These are phyloP conservation scores for Tethya wilhelma DNA, from an alignment of 37 sponge, comb jelly and placozoan species.

Conservation along the genomic window DNA sequence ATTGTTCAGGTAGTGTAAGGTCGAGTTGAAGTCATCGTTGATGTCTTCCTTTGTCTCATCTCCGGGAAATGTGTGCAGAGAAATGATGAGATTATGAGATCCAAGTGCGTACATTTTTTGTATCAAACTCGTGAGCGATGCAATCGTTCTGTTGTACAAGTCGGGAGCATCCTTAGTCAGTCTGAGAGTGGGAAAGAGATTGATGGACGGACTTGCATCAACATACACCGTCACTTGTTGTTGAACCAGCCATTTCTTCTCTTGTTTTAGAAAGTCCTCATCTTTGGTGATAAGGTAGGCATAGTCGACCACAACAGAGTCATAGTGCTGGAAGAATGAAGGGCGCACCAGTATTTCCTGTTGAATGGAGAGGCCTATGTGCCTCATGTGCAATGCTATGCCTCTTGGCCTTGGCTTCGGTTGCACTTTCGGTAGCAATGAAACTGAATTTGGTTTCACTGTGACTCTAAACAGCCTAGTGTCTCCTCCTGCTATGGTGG, in stretches of 20 bases:
- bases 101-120: slow-evolving; percentile 22
- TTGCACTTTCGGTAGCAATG: slow-evolving; percentile 3
- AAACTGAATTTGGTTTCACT: not conserved
- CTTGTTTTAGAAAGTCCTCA: slow-evolving; percentile 18
- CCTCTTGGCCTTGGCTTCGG: slow-evolving; percentile 54
- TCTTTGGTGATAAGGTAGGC: slow-evolving; percentile 39
- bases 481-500: slow-evolving; percentile 62
- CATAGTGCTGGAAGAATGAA: slow-evolving; percentile 61
- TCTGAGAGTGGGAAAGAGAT: slow-evolving; percentile 44
- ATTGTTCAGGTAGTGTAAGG: slow-evolving; percentile 23
- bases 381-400: slow-evolving; percentile 38
- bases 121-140: slow-evolving; percentile 7
- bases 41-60: slow-evolving; percentile 1
- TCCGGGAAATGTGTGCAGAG: slow-evolving; percentile 31
- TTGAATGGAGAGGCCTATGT: slow-evolving; percentile 25
- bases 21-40: slow-evolving; percentile 31
- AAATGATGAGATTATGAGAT: slow-evolving; percentile 45
- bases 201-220: slow-evolving; percentile 46
- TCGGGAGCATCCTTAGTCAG: slow-evolving; percentile 27
- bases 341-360: slow-evolving; percentile 39
- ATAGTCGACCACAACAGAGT: slow-evolving; percentile 53
- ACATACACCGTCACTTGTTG: slow-evolving; percentile 40
- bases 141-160: slow-evolving; percentile 10
- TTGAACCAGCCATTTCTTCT: slow-evolving; percentile 24
- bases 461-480: slow-evolving; percentile 50